phyloP scores from a whole-genome alignment of 2,113 vertebrate genomes.

The Poecile atricapillus region DNA sequence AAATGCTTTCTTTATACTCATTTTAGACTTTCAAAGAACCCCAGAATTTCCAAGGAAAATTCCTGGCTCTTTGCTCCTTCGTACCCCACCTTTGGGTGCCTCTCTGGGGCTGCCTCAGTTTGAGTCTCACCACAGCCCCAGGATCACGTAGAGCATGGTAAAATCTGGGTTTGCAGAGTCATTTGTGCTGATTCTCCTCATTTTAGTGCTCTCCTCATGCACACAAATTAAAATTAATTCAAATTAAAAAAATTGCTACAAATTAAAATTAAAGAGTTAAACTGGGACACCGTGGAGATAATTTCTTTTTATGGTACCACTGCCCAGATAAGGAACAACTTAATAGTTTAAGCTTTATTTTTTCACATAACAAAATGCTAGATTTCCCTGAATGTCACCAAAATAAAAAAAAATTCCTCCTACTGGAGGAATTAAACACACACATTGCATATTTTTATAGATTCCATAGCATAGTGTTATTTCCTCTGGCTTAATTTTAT shows the following conservation, averaged over 20 bases:
- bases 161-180: not conserved
- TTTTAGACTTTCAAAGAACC: not conserved
- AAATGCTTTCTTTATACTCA: not conserved
- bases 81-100: not conserved
- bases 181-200: not conserved
- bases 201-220: not conserved
- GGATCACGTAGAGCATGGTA: rapidly evolving
- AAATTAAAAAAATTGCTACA: not conserved
- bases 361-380: not conserved
- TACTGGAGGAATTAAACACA: not conserved
- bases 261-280: not conserved
- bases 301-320: not conserved
- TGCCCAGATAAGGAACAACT: not conserved
- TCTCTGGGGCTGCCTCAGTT: not conserved
- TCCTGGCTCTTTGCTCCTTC: not conserved
- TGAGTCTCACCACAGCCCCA: not conserved
- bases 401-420: not conserved
- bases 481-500: not conserved
- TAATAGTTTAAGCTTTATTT: not conserved
- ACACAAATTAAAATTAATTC: no score
- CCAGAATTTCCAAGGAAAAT: not conserved
- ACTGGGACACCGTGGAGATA: not conserved
- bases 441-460: not conserved
- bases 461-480: not conserved
- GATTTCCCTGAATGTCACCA: not conserved